Percentiles rank a stretch among this genome's conserved stretches.
Conservation (phyloP, 2,888 invertebrate species). For the Tachina fera region DNA sequence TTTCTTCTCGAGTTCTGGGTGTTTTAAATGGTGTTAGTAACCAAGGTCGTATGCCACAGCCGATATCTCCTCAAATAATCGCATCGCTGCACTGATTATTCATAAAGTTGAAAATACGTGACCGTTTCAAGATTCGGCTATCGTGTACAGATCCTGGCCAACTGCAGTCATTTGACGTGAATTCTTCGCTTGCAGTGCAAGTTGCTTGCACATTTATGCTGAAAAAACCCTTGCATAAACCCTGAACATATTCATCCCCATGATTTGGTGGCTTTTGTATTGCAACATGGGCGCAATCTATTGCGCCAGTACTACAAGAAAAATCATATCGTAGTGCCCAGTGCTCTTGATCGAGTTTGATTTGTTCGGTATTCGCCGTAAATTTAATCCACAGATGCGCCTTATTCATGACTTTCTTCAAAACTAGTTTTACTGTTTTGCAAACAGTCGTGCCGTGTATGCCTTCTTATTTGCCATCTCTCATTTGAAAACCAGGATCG, state of each 20-base stretch:
- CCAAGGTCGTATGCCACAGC: constrained; percentile 35
- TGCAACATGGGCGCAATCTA: constrained; percentile 28
- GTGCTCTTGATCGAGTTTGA: constrained; percentile 25
- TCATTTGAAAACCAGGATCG: constrained; percentile 36
- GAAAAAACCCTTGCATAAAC: too few species aligned
- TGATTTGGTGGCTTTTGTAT: constrained; percentile 39
- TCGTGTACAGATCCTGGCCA: constrained; percentile 28
- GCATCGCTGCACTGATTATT: constrained; percentile 26
- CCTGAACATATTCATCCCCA: too few species aligned
- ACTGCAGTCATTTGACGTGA: constrained; percentile 5
- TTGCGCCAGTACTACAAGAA: constrained; percentile 28
- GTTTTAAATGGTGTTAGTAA: constrained; percentile 24
- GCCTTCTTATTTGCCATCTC: constrained; percentile 29
- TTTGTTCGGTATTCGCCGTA: constrained; percentile 25
- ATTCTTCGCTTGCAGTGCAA: constrained; percentile 25
- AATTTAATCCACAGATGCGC: constrained; percentile 40
- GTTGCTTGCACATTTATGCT: constrained; percentile 44
- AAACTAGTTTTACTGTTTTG: constrained; percentile 38
- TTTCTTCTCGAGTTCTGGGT: constrained; percentile 8
- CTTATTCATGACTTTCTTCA: constrained; percentile 32
- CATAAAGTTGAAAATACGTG: constrained; percentile 30
- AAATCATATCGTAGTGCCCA: constrained; percentile 28
- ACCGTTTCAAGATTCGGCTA: constrained; percentile 29
- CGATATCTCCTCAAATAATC: constrained; percentile 29
- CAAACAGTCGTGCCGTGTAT: constrained; percentile 29